Base-by-base conservation (phyloP, 2,113 vertebrate genomes). In the Micronycteris hirsuta region DNA sequence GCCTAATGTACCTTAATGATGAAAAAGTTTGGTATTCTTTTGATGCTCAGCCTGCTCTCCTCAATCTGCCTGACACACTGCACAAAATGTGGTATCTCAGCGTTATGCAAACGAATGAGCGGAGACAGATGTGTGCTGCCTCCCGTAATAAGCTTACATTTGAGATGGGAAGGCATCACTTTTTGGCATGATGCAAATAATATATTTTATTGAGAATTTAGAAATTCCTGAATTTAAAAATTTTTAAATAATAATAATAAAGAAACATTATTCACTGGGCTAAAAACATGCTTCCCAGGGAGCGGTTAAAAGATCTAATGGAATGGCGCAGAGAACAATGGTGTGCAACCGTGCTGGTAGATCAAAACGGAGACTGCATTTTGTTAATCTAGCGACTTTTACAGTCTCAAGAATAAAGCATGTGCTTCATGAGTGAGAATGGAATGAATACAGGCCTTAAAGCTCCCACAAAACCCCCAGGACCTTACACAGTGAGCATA, bases 161-260 rank as follows among this genome's bases (percentile, higher is more conserved):
- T 73, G 14, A 58, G 61, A 45, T 38, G 8, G 31, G 85, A 93
- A 89, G 26, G 78, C 20, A 90, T 61, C 3, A 52, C 0, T 89
- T 47, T 9, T 43, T 71, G 28, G 54, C 26, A 86, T 56, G 24
- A 3, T 91, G n/a, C 70, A 92, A 83, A 87, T 63, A 7, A 71
- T 10, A 80, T 14, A 81, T 54, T 80, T 47, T 74, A 86, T 84
- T 6, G 1, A 77, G 15, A 87, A 86, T 49, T 77, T 28, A 91
- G 61, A 93, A 81, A 96, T 70, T 80, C 49, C 36, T 70, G 76
- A 71, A 33, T 67, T 77, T 74, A 85, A 94, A 92, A n/a, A 14
- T 7, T 26, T 28, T 47, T 31, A 41, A 77, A 77, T 71, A 63
- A 9, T 76, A 41, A 58, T 11, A 70, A 68, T 86, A 24, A 61